Conservation (phyloP, 2,113 vertebrate genomes). For the Vanacampus margaritifer region DNA sequence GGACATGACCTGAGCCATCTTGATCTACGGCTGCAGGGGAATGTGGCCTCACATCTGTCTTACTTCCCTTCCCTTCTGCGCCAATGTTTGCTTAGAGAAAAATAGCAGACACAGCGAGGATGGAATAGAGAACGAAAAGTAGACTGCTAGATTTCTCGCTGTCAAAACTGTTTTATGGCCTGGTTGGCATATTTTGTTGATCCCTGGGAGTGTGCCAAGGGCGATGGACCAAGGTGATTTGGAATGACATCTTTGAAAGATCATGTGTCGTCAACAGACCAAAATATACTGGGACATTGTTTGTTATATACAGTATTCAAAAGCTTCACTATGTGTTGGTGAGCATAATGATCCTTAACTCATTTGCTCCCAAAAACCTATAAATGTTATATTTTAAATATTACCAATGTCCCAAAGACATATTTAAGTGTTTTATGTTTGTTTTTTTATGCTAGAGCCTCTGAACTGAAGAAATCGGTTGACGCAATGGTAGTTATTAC, state of each 20-base stretch:
- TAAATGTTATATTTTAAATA: too few relatives aligned
- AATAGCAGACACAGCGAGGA: too few relatives aligned
- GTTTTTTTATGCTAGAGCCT: too few relatives aligned
- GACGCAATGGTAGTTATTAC: too few relatives aligned
- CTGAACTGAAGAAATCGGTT: too few relatives aligned
- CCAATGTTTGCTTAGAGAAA: too few relatives aligned
- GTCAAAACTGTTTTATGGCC: not conserved
- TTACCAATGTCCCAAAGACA: too few relatives aligned
- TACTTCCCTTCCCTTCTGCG: not conserved
- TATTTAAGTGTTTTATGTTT: too few relatives aligned
- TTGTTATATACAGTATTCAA: not conserved
- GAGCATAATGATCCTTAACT: not conserved
- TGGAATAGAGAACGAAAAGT: not conserved
- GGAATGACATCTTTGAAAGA: not conserved
- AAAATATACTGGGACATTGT: not conserved
- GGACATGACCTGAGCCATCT: not conserved
- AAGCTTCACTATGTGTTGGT: too few relatives aligned
- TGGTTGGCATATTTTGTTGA: not conserved
- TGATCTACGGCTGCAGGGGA: not conserved
- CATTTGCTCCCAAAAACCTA: too few relatives aligned
- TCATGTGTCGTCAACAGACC: not conserved
- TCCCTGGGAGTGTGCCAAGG: not conserved
- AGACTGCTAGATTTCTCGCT: not conserved
- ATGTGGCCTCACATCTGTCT: not conserved
- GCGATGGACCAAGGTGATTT: slow-evolving; percentile 2